Evolutionary conservation across 2,888 invertebrate species (phyloP), one percentile per base, ranked within the genome.

Genomic region (Odontocolon sp.): DNA sequence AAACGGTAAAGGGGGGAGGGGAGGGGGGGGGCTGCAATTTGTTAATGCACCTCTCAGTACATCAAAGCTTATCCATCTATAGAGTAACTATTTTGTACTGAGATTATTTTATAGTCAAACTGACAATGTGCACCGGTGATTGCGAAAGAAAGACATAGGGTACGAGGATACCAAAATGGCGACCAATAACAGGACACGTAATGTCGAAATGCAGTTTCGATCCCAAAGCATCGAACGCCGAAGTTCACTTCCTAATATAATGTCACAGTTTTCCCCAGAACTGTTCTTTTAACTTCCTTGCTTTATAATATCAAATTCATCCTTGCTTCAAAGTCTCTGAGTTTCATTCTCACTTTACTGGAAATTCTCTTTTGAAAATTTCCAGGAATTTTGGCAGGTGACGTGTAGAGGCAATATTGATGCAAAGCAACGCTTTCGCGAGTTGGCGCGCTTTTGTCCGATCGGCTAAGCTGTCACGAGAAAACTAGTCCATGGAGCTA

Each of bases 391-490:
- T 36, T 4, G 2, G 36, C 9, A n/a, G 2, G 3, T 6, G 36
- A n/a, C 9, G 36, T 2, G 36, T 36, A n/a, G 8, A 2, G 8
- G 36, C 3, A 36, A n/a, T n/a, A n/a, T n/a, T n/a, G n/a, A n/a
- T n/a, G n/a, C n/a, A n/a, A n/a, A n/a, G n/a, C n/a, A 36, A n/a
- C n/a, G 36, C 2, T 36, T 36, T 5, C 36, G 8, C 36, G 36
- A 36, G 36, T 8, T 40, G 40, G 11, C 16, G 3, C n/a, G 14
- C 11, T 40, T 40, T 40, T 45, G 73, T 69, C 77, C 77, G 73
- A 57, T 23, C 73, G 63, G 68, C 42, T 47, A 73, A 77, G 59
- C 77, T 57, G 77, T 54, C 77, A 59, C 68, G 68, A 73, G 73
- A 73, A 73, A 77, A 77, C 77, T 77, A 69, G 77, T 68, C 42